phyloP scores from a whole-genome alignment of 1,140 invertebrate genomes.

The Meloidogyne hapla region DNA sequence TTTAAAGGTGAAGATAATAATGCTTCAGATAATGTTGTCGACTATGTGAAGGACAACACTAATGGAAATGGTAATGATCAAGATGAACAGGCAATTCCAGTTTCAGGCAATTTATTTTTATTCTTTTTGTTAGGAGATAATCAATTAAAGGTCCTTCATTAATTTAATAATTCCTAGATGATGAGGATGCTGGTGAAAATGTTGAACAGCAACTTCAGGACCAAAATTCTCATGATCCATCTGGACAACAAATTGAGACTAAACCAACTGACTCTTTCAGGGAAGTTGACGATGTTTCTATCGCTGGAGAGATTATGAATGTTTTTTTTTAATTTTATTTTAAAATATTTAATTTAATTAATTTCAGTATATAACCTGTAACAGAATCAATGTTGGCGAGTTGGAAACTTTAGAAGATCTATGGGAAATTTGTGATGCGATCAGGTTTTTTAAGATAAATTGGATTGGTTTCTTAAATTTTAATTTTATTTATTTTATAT shows the following conservation, averaged over 20 bases:
- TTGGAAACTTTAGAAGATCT: constrained; percentile 11
- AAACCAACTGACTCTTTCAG: not conserved
- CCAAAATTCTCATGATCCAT: not conserved
- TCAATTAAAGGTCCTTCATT: too few species aligned
- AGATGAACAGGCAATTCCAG: constrained; percentile 12
- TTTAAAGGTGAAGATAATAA: not conserved
- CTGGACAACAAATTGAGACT: not conserved
- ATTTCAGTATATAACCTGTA: constrained; percentile 20
- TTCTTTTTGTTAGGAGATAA: too few species aligned
- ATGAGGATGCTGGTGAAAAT: constrained; percentile 4
- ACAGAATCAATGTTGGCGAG: constrained; percentile 23
- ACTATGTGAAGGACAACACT: not conserved
- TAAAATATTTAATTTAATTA: constrained; percentile 8
- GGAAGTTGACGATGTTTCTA: not conserved
- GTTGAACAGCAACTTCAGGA: not conserved
- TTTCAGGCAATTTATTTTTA: constrained; percentile 17
- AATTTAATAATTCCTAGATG: constrained; percentile 5
- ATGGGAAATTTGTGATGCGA: constrained; percentile 30
- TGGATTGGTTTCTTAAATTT: not conserved
- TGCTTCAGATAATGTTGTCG: not conserved
- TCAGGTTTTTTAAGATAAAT: constrained; percentile 8
- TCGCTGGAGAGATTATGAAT: constrained; percentile 8
- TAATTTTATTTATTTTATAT: not conserved
- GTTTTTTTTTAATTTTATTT: not conserved
- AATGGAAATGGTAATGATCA: not conserved